Evolutionary conservation across 92 coral and sea anemone genomes (phyloP), one percentile per base, ranked within the genome.

Genomic region (Zoanthus sociatus): DNA sequence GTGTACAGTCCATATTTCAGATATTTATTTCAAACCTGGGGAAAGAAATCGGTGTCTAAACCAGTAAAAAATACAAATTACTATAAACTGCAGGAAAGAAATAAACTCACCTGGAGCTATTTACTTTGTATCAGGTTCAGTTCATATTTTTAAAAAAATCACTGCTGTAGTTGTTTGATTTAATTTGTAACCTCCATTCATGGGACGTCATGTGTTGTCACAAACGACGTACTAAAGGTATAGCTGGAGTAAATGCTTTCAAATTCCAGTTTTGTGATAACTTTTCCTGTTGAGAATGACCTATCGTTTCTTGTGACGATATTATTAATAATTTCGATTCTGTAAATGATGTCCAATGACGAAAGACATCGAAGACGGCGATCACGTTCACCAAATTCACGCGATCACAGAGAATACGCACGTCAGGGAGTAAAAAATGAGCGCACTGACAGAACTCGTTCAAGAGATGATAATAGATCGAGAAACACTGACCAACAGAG

Each of bases 401-500:
- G 66, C 17, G 61, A 61, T 37, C 45, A 78, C 54, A 16, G 71
- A 4, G 20, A 53, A 21, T 20, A 77, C 54, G 37, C 16, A 31
- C 37, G 84, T 30, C 73, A 83, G 48, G 71, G 89, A 61, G 89
- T 60, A 18, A 84, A 50, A 4, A 21, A 84, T 44, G 82, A 51
- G 14, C 91, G 88, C 10, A 54, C 44, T 26, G 73, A 63, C 15
- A 78, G 83, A 32, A 71, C 83, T 42, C 64, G 87, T 12, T 85
- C 92, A 18, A 87, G 78, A 42, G 79, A 77, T 12, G 64, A 79
- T 30, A n/a, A 73, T 60, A 68, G 78, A 78, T 11, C 82, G 17
- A 78, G 92, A n/a, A 53, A 84, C 77, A 70, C 30, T 69, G 85
- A 66, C 7, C 78, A 84, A 42, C 86, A 58, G 42, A 76, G 30